Conservation (phyloP, 2,113 vertebrate species). For the Urocolius indicus region DNA sequence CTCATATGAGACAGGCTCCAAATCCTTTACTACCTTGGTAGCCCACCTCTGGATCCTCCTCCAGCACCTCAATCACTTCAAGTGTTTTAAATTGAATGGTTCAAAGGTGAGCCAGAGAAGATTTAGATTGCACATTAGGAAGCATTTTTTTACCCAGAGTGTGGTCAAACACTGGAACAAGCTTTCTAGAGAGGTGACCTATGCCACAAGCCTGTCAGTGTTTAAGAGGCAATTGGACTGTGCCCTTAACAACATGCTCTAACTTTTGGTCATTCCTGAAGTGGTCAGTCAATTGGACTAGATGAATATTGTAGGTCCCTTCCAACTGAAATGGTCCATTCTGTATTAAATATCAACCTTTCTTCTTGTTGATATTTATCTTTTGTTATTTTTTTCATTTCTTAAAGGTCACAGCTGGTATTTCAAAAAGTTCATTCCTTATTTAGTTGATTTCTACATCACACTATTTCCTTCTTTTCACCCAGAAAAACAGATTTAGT, state of each 20-base stretch:
- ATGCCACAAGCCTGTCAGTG: background rate
- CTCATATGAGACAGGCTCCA: too few relatives aligned
- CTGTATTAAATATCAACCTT: background rate
- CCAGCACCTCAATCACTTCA: too few relatives aligned
- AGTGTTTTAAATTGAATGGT: background rate
- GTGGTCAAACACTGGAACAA: background rate
- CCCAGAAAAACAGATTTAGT: background rate
- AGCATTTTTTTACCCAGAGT: background rate
- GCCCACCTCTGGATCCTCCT: too few relatives aligned
- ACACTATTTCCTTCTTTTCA: background rate
- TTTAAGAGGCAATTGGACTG: background rate
- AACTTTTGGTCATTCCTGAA: background rate
- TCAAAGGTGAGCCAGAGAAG: background rate
- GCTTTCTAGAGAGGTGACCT: background rate
- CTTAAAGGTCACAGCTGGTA: background rate
- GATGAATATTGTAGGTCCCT: background rate
- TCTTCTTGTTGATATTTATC: background rate
- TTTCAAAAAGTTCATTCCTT: background rate
- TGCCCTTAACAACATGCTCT: background rate
- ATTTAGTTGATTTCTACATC: background rate
- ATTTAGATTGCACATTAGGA: background rate
- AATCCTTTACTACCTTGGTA: too few relatives aligned
- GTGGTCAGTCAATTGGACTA: background rate
- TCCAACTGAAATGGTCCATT: background rate
- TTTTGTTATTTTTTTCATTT: background rate